A percentile compares a stretch with the other conserved stretches of the same genome.
Conservation (phyloP, 2,113 vertebrate genomes). For the Albula goreensis region DNA sequence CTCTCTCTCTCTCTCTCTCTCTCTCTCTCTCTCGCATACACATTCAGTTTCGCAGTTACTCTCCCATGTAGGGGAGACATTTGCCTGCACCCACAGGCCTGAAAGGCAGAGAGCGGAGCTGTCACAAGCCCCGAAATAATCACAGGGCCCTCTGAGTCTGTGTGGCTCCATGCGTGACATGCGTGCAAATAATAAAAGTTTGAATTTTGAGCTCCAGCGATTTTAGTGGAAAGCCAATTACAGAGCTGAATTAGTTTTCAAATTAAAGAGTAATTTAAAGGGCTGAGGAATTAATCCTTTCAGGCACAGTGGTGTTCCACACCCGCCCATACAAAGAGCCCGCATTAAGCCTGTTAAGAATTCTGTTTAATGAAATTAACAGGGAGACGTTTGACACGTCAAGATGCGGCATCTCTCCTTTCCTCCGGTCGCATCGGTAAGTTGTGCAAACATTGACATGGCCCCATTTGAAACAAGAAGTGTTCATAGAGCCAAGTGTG, state of each 20-base stretch:
- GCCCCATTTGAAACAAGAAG: slow-evolving; percentile 48
- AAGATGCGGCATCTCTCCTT: slow-evolving; percentile 54
- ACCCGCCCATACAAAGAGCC: slow-evolving; percentile 62
- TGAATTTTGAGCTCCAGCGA: slow-evolving; percentile 91
- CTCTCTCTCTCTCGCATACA: background rate
- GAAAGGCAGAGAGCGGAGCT: background rate
- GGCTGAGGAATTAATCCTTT: slow-evolving; percentile 89
- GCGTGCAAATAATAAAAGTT: slow-evolving; percentile 89
- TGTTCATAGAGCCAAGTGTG: slow-evolving; percentile 41
- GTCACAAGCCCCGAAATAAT: slow-evolving; percentile 50
- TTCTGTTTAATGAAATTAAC: slow-evolving; percentile 71
- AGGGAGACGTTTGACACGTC: slow-evolving; percentile 57
- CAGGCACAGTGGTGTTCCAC: slow-evolving; percentile 71
- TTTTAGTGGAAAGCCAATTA: slow-evolving; percentile 97
- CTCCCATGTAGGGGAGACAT: background rate
- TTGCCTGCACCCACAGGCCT: slow-evolving; percentile 10
- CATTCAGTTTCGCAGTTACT: background rate
- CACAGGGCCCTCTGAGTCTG: slow-evolving; percentile 61
- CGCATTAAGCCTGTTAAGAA: slow-evolving; percentile 68
- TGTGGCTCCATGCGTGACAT: slow-evolving; percentile 75
- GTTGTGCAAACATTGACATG: slow-evolving; percentile 33
- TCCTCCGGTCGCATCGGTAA: background rate
- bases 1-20: background rate
- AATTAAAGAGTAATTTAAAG: slow-evolving; percentile 92
- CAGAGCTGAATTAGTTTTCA: slow-evolving; percentile 95